These are phyloP conservation scores for Lepus timidus DNA, from an alignment of 2,113 vertebrate species.

Conservation along the genomic window DNA sequence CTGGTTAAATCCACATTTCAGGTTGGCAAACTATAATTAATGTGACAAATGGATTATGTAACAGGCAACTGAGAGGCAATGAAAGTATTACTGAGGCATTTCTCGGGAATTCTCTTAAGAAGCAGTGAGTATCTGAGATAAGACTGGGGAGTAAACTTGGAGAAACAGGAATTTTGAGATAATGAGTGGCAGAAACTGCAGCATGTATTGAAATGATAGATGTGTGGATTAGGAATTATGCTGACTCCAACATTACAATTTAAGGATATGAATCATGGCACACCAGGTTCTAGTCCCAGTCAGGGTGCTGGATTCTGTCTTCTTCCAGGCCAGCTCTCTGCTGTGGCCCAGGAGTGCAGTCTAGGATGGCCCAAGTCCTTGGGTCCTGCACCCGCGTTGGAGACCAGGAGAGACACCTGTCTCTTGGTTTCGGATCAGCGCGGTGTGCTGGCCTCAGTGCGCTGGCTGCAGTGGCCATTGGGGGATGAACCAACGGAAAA, in stretches of 20 bases:
- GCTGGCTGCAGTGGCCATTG: too few relatives aligned
- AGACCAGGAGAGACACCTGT: too few relatives aligned
- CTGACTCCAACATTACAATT: neutral
- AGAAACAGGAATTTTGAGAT: neutral
- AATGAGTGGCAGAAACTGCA: neutral
- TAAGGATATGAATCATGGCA: neutral
- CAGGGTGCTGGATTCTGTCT: too few relatives aligned
- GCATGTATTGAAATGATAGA: neutral
- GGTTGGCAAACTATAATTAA: conserved; percentile 60
- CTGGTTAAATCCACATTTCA: neutral
- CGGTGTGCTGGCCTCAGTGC: too few relatives aligned
- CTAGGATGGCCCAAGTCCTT: too few relatives aligned
- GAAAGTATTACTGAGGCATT: neutral
- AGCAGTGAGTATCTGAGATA: neutral
- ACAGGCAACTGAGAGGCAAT: neutral
- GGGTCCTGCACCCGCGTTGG: too few relatives aligned
- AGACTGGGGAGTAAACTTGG: neutral
- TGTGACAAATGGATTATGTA: neutral
- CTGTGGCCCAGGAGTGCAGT: too few relatives aligned
- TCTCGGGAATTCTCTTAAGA: neutral
- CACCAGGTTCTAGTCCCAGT: too few relatives aligned
- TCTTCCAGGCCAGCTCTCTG: too few relatives aligned
- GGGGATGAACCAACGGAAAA: too few relatives aligned
- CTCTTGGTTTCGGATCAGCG: too few relatives aligned
- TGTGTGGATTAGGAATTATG: neutral